Evolutionary conservation across 1,140 invertebrate species (phyloP).

Genomic region (Hesperophylax magnus): DNA sequence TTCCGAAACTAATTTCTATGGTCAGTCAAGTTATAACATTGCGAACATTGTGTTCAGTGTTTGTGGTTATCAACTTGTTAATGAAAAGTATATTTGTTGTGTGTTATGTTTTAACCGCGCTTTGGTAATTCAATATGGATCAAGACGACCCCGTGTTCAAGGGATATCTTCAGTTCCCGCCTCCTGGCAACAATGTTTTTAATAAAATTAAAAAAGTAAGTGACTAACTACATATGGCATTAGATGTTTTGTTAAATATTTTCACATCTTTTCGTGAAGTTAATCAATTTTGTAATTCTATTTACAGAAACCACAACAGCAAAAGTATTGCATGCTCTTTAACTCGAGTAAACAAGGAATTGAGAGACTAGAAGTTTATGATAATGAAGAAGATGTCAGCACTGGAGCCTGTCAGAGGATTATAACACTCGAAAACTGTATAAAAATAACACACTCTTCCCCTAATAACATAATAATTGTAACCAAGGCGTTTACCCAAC

Average conservation of each 20-base stretch:
- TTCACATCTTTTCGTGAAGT: conserved; percentile 21
- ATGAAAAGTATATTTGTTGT: not conserved
- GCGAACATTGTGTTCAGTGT: no score
- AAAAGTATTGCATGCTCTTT: conserved; percentile 83
- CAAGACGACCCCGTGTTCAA: conserved; percentile 76
- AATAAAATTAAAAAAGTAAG: conserved; percentile 73
- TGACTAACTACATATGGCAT: conserved; percentile 24
- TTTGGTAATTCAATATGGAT: conserved; percentile 69
- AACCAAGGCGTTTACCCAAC: conserved; percentile 79
- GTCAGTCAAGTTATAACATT: not conserved
- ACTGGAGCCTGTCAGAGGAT: conserved; percentile 78
- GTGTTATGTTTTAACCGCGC: conserved; percentile 19
- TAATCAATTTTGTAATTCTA: conserved; percentile 45
- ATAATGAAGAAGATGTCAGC: conserved; percentile 79
- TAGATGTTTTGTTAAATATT: conserved; percentile 20
- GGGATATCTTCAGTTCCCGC: conserved; percentile 79
- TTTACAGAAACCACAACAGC: conserved; percentile 84
- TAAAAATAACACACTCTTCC: conserved; percentile 83
- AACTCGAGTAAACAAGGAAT: conserved; percentile 87
- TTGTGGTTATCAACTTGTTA: not conserved
- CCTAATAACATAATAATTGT: conserved; percentile 77
- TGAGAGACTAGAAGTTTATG: conserved; percentile 87
- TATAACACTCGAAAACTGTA: conserved; percentile 86
- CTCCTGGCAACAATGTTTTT: conserved; percentile 74
- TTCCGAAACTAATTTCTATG: not conserved